phyloP scores from a whole-genome alignment of 2,113 vertebrate genomes.

The Riparia riparia region DNA sequence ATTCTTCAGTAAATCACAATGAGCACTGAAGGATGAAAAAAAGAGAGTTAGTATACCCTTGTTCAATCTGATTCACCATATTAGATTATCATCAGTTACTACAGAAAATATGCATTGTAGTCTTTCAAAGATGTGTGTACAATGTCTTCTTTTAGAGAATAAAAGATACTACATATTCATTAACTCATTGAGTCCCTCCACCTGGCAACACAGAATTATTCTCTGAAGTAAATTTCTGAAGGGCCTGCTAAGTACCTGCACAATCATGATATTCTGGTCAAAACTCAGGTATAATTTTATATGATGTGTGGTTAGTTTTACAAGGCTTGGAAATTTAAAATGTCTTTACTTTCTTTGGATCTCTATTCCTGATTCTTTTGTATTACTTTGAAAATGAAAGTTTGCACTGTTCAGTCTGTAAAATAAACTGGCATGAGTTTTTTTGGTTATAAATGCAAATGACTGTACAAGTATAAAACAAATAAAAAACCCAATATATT shows the following conservation, averaged over 20 bases:
- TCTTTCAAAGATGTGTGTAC: neutral
- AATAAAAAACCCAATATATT: neutral
- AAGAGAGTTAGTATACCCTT: neutral
- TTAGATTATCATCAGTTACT: neutral
- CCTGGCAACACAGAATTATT: neutral
- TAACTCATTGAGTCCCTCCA: neutral
- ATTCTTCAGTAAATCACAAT: neutral
- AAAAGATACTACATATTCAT: neutral
- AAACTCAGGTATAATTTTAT: neutral
- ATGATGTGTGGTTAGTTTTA: neutral
- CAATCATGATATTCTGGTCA: neutral
- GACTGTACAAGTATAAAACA: neutral
- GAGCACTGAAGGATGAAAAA: neutral
- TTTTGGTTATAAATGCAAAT: neutral
- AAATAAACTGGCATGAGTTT: neutral
- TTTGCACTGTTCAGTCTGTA: neutral
- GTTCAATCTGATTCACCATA: neutral
- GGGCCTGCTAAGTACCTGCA: neutral
- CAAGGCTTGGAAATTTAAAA: neutral
- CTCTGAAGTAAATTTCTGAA: neutral
- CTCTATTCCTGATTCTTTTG: neutral
- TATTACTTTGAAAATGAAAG: neutral
- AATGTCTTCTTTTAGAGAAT: neutral
- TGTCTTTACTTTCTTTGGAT: neutral
- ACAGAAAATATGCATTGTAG: neutral